Percentiles rank a stretch among this genome's conserved stretches.
phyloP scores from a whole-genome alignment of 1,140 invertebrate species.

The Brachionus rubens region DNA sequence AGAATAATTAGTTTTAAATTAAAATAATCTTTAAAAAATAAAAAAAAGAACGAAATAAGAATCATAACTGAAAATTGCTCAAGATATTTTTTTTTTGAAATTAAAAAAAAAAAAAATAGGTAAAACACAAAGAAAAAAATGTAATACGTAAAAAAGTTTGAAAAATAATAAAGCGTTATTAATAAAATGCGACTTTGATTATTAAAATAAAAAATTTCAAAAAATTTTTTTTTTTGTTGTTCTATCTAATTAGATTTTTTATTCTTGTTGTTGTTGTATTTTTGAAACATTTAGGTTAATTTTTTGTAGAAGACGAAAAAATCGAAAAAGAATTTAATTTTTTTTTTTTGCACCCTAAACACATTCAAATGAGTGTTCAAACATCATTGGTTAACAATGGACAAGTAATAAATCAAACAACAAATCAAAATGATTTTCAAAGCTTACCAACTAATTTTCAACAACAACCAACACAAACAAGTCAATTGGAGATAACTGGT shows the following conservation, averaged over 20 bases:
- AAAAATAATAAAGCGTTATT: constrained; percentile 12
- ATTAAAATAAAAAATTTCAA: too few relatives aligned
- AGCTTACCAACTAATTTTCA: too few relatives aligned
- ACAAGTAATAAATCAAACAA: background rate
- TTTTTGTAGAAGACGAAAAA: too few relatives aligned
- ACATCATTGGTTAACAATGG: constrained; percentile 21
- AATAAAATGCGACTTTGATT: background rate
- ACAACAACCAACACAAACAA: too few relatives aligned
- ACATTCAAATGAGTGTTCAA: constrained; percentile 35
- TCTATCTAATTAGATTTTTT: too few relatives aligned
- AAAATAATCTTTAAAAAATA: background rate
- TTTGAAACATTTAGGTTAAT: too few relatives aligned
- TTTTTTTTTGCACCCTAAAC: too few relatives aligned
- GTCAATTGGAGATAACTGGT: constrained; percentile 42
- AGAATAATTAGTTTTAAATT: constrained; percentile 5
- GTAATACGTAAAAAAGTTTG: constrained; percentile 10
- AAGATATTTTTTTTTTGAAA: background rate
- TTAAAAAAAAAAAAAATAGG: constrained; percentile 25
- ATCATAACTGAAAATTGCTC: background rate
- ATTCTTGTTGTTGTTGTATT: too few relatives aligned
- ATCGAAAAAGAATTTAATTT: too few relatives aligned
- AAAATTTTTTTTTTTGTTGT: too few relatives aligned
- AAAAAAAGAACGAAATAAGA: constrained; percentile 21
- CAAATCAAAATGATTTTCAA: too few relatives aligned
- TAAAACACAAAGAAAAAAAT: background rate